These are phyloP conservation scores for Patella ulyssiponensis DNA, from an alignment of 2,888 invertebrate species.

Conservation along the genomic window DNA sequence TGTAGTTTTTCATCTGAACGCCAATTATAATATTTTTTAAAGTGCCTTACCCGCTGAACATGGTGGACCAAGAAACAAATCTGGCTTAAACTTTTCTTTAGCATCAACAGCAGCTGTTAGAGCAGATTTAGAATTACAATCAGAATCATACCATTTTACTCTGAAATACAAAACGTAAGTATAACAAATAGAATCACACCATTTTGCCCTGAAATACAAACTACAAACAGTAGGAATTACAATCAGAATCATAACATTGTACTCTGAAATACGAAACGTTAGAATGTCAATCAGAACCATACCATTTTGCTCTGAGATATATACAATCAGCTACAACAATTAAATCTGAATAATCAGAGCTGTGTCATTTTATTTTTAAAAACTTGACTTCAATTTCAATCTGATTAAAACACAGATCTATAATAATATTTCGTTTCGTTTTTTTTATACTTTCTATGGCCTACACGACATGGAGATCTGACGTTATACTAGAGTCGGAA, in stretches of 20 bases:
- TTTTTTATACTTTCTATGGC: too few species aligned
- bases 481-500: too few species aligned
- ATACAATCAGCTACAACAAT: not conserved
- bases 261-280: constrained; percentile 51
- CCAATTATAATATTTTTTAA: not conserved
- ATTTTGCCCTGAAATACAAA: too few species aligned
- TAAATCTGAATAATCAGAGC: too few species aligned
- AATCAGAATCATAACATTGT: constrained; percentile 59
- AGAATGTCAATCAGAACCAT: constrained; percentile 57
- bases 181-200: too few species aligned
- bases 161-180: constrained; percentile 39
- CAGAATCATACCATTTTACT: constrained; percentile 59
- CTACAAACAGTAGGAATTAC: constrained; percentile 45
- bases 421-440: too few species aligned
- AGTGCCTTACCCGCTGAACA: constrained; percentile 55
- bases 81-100: constrained; percentile 52
- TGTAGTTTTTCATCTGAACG: too few species aligned
- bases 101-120: constrained; percentile 59
- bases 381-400: too few species aligned
- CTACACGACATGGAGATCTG: too few species aligned
- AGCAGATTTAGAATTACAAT: constrained; percentile 58
- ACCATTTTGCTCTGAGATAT: constrained; percentile 57
- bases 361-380: too few species aligned
- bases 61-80: constrained; percentile 64
- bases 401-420: too few species aligned